These are phyloP conservation scores for Ips nitidus DNA, from an alignment of 1,140 invertebrate genomes.

Conservation along the genomic window DNA sequence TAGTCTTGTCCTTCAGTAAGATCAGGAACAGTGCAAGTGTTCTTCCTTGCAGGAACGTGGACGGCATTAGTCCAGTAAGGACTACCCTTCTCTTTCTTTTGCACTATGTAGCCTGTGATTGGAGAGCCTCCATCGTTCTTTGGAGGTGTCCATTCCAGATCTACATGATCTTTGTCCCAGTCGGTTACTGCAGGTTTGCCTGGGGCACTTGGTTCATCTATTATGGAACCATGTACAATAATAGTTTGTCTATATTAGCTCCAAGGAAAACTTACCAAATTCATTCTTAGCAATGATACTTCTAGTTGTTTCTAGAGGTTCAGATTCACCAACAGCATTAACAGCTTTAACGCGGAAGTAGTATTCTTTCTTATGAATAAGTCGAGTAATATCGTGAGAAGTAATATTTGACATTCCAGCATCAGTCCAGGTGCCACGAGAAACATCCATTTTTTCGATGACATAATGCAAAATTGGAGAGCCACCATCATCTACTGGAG, in stretches of 20 bases:
- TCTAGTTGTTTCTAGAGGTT: slow-evolving; percentile 80
- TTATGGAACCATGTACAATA: slow-evolving; percentile 27
- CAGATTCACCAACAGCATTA: slow-evolving; percentile 93
- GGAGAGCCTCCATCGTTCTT: slow-evolving; percentile 88
- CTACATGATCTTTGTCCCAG: slow-evolving; percentile 92
- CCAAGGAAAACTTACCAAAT: slow-evolving; percentile 59
- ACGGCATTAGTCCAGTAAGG: slow-evolving; percentile 88
- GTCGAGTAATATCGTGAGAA: slow-evolving; percentile 78
- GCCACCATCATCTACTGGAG: slow-evolving; percentile 87
- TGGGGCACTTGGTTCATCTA: slow-evolving; percentile 88
- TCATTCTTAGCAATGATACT: slow-evolving; percentile 93
- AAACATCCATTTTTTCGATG: slow-evolving; percentile 96
- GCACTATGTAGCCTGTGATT: slow-evolving; percentile 90
- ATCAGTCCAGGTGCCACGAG: slow-evolving; percentile 93
- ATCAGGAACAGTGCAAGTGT: slow-evolving; percentile 78
- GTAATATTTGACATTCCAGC: slow-evolving; percentile 84
- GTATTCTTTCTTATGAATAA: slow-evolving; percentile 93
- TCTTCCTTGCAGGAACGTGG: slow-evolving; percentile 79
- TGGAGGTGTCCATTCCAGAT: slow-evolving; percentile 85
- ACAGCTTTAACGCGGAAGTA: slow-evolving; percentile 90
- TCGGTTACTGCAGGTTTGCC: slow-evolving; percentile 86
- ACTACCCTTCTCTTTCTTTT: slow-evolving; percentile 93
- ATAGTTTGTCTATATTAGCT: slow-evolving; percentile 14
- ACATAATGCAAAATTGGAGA: slow-evolving; percentile 94
- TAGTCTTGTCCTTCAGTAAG: slow-evolving; percentile 93